Evolutionary conservation across 1,140 invertebrate genomes (phyloP).

Genomic region (Homalodisca vitripennis): DNA sequence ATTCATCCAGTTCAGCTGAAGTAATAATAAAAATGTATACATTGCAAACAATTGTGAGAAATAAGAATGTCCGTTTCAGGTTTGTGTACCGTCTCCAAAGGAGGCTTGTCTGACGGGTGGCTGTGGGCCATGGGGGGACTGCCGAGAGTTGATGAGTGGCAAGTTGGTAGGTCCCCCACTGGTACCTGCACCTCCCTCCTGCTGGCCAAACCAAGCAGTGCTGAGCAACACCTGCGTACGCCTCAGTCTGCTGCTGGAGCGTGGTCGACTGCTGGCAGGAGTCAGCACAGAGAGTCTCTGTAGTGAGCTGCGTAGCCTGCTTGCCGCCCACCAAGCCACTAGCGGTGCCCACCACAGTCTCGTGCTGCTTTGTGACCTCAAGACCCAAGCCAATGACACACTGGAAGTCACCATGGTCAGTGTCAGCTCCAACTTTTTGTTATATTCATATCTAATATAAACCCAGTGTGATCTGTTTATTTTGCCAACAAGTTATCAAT

Average conservation of each 20-base stretch:
- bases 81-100: slow-evolving; percentile 72
- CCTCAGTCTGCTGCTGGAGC: slow-evolving; percentile 68
- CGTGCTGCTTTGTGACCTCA: slow-evolving; percentile 78
- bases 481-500: not conserved
- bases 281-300: slow-evolving; percentile 72
- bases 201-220: slow-evolving; percentile 73
- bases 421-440: too few relatives aligned
- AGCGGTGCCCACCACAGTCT: slow-evolving; percentile 52
- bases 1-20: too few relatives aligned
- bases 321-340: slow-evolving; percentile 61
- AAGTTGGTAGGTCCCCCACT: slow-evolving; percentile 72
- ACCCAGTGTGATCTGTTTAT: too few relatives aligned
- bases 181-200: slow-evolving; percentile 68
- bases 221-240: slow-evolving; percentile 71
- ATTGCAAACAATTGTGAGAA: too few relatives aligned
- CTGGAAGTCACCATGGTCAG: slow-evolving; percentile 85
- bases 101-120: slow-evolving; percentile 75
- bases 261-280: slow-evolving; percentile 57
- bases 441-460: too few relatives aligned
- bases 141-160: slow-evolving; percentile 68
- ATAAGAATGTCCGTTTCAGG: too few relatives aligned
- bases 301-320: slow-evolving; percentile 60
- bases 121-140: slow-evolving; percentile 79
- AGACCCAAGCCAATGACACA: slow-evolving; percentile 73
- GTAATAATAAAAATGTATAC: too few relatives aligned